Evolutionary conservation across 2,888 invertebrate species (phyloP), one percentile per base, ranked within the genome.

Genomic region (Drosophila flavopinicola): DNA sequence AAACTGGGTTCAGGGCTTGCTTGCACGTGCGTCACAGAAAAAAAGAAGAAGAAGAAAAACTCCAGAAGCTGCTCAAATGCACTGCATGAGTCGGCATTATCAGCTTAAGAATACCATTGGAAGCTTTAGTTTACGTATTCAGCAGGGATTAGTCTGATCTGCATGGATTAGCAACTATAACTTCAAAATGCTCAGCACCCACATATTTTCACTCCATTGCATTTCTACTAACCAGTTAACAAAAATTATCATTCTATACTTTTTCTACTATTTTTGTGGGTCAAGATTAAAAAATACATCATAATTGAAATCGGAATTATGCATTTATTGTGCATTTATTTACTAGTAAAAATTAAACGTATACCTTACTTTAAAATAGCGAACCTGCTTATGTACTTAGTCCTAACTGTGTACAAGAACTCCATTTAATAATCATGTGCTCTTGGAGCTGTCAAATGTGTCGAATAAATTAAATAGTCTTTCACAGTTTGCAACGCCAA

Each of bases 11-110:
- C 33, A 41, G 45, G n/a, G 13, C 6, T 9, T 7, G 13, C n/a
- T n/a, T 23, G 47, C 20, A 49, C 27, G 38, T 64, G 35, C 20
- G 32, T 59, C 20, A 4, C 15, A 7, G n/a, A 6, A 7, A 44
- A 29, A 9, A 42, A 7, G 3, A 29, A 29, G 9, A 20, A 6
- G 15, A 4, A 54, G 32, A 10, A 25, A 6, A 17, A 11, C 33
- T 35, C 13, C 9, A 23, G 4, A 32, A 11, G 41, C 13, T 23
- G 7, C 15, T 7, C 17, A 25, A 32, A 49, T 64, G 56, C 64
- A 63, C 30, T 39, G 37, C 24, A 17, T 48, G 38, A 42, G 27
- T 24, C 6, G 11, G 37, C 52, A 37, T 52, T 52, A 61, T 52
- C 6, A 32, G 35, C 37, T 44, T 17, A 23, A 24, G 11, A 24